A percentile compares a stretch with the other conserved stretches of the same genome.
These are phyloP conservation scores for Athene cunicularia DNA, from an alignment of 2,113 vertebrate genomes.

Conservation along the genomic window DNA sequence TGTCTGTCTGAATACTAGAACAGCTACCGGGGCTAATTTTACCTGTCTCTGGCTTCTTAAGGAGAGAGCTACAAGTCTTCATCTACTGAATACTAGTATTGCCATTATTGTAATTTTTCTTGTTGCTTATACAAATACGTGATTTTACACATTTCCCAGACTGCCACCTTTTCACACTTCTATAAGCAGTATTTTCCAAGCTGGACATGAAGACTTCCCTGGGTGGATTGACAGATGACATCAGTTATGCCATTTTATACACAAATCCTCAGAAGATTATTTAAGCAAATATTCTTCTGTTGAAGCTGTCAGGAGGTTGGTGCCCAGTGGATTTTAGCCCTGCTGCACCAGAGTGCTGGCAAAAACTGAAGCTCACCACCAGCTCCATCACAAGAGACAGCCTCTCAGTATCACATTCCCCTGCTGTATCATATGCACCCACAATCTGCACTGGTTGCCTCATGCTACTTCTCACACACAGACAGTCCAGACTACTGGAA, in stretches of 20 bases:
- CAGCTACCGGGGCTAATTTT: conserved; percentile 2
- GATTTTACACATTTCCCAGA: background rate
- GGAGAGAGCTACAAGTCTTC: background rate
- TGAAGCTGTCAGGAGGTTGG: background rate
- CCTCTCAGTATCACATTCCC: background rate
- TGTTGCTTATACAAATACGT: background rate
- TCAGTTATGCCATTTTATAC: background rate
- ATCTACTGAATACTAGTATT: background rate
- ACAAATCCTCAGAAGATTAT: background rate
- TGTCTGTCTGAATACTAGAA: background rate
- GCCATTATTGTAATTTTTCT: background rate
- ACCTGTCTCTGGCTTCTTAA: background rate
- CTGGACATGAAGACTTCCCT: background rate
- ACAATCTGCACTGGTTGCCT: fast-evolving
- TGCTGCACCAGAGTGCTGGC: background rate
- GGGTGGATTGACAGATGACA: background rate
- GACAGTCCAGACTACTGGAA: background rate
- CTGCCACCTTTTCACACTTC: background rate
- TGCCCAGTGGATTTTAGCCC: background rate
- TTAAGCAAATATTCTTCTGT: background rate
- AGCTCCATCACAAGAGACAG: background rate
- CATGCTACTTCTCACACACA: background rate
- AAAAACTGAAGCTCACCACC: background rate
- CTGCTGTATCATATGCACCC: fast-evolving
- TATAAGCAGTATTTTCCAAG: background rate